Evolutionary conservation across 1,140 invertebrate genomes (phyloP), one percentile per base, ranked within the genome.

Genomic region (Glomeris maerens): DNA sequence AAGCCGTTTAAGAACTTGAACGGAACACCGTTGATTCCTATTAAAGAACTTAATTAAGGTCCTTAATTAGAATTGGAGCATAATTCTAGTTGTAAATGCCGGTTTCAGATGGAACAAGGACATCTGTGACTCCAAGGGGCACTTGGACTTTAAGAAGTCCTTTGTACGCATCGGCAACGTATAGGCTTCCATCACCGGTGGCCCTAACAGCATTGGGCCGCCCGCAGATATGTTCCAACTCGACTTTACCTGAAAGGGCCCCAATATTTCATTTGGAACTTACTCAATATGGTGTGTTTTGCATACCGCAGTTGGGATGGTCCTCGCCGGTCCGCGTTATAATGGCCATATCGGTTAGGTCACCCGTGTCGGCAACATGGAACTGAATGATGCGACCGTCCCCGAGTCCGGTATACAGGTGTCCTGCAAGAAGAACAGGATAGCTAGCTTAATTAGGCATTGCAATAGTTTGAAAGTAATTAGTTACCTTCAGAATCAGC

Each of bases 141-240:
- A 65, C 57, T 53, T 65, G 62, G 17, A 67, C 53, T 50, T 57
- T 59, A 49, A 60, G 64, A 3, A 67, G 52, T 13, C 66, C 66
- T 3, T 60, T 56, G 50, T 66, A 65, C 7, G 64, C 55, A 52
- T 67, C 65, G 17, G 53, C 55, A 21, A 66, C 64, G 42, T 64
- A 54, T 3, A 67, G 57, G 23, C 60, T 60, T 2, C 64, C 64
- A 40, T 61, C 56, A 23, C 55, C 55, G 51, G 64, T 60, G 41
- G 64, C 26, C 7, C 62, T 55, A 54, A 67, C 59, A 5, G 64
- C 64, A 7, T 66, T 54, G 1, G 65, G 65, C 39, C 65, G 58
- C 1, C 65, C 66, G 59, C 65, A 66, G 14, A 44, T 3, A n/a
- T 7, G 47, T 48, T 48, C 47, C 47, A 48, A 42, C 40, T 21